Evolutionary conservation across 2,797 vertebrate genomes (phyloP).

Genomic region (Decapterus maruadsi): DNA sequence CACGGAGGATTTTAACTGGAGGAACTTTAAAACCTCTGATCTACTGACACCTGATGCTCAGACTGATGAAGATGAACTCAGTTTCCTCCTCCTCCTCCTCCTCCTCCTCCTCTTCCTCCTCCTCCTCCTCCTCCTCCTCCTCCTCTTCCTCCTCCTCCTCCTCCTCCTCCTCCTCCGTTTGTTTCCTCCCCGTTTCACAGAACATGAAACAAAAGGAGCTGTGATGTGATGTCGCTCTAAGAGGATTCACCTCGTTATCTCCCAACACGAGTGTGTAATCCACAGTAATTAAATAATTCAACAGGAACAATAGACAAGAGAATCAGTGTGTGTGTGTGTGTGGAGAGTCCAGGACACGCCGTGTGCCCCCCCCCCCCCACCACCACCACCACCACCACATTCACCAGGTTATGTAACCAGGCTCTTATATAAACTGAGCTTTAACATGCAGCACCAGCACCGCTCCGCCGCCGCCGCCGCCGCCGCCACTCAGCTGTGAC

Average conservation of each 20-base stretch:
- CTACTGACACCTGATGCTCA: not conserved
- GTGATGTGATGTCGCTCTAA: conserved; percentile 8
- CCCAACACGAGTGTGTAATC: conserved; percentile 1
- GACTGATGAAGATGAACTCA: not conserved
- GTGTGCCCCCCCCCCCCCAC: no score
- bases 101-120: not conserved
- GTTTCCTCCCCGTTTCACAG: not conserved
- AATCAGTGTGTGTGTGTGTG: not conserved
- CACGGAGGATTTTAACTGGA: no score
- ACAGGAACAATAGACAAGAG: conserved; percentile 10
- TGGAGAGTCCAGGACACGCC: conserved; percentile 5
- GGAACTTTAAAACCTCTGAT: not conserved
- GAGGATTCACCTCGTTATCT: conserved; percentile 26
- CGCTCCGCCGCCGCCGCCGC: no score
- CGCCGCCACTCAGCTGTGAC: not conserved
- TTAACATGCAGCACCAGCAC: not conserved
- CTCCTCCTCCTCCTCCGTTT: not conserved
- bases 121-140: not conserved
- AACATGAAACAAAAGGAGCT: not conserved
- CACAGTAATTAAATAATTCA: not conserved
- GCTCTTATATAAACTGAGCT: conserved; percentile 34
- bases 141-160: not conserved
- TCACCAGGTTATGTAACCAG: conserved; percentile 29
- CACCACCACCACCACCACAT: not conserved
- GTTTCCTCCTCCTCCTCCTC: not conserved